Conservation (phyloP, 2,888 invertebrate species). For the Nomada hirtipes region DNA sequence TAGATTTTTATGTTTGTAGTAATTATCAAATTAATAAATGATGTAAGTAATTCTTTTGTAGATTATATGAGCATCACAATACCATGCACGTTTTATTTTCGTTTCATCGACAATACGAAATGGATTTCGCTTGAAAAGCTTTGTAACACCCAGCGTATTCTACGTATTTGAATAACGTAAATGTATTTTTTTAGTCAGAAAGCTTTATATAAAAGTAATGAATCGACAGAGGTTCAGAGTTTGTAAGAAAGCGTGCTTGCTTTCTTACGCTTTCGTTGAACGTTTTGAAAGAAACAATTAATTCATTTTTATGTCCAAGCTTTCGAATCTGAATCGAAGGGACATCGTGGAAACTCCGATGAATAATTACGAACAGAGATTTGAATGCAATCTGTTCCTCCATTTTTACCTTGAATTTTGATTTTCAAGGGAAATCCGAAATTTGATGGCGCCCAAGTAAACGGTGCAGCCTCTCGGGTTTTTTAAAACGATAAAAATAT, state of each 20-base stretch:
- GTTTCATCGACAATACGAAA: background rate
- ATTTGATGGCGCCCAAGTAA: conserved; percentile 32
- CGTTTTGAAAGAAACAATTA: too few relatives aligned
- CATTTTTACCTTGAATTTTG: background rate
- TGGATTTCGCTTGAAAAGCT: background rate
- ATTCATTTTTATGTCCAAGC: conserved; percentile 11
- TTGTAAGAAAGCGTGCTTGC: too few relatives aligned
- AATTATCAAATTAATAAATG: too few relatives aligned
- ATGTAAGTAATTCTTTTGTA: too few relatives aligned
- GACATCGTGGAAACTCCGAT: background rate
- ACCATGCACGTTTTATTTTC: background rate
- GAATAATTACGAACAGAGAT: background rate
- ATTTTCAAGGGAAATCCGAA: background rate
- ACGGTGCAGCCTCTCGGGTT: conserved; percentile 35
- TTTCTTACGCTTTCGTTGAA: too few relatives aligned
- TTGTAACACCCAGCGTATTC: background rate
- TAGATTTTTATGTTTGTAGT: too few relatives aligned
- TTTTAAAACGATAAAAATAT: background rate
- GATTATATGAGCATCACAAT: too few relatives aligned
- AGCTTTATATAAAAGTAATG: too few relatives aligned
- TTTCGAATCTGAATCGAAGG: background rate
- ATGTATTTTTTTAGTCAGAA: background rate
- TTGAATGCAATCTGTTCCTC: background rate
- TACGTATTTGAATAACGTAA: too few relatives aligned
- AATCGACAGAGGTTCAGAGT: too few relatives aligned